Conservation (phyloP, 2,797 vertebrate species). For the Scolopax bukidnonensis region DNA sequence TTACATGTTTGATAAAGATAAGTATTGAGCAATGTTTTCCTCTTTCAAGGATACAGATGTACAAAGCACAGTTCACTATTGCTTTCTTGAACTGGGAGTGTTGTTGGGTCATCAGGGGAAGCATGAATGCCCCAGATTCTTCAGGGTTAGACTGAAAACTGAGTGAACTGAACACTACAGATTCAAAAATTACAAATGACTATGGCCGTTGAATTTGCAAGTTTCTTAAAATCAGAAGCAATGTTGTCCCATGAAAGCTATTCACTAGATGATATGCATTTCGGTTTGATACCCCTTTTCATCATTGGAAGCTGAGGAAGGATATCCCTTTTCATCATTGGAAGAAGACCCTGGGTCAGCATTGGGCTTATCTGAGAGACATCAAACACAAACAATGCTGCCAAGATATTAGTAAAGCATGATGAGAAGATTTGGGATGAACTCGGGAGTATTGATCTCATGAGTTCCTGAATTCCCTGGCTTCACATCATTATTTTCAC, state of each 20-base stretch:
- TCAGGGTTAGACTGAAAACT: not conserved
- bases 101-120: not conserved
- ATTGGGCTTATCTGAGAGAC: not conserved
- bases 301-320: not conserved
- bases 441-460: not conserved
- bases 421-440: not conserved
- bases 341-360: not conserved
- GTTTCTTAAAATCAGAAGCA: not conserved
- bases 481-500: not conserved
- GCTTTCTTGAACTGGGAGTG: not conserved
- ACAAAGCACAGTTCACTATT: not conserved
- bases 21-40: not conserved
- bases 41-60: not conserved
- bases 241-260: not conserved
- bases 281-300: not conserved
- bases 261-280: not conserved
- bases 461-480: not conserved
- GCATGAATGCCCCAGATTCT: not conserved
- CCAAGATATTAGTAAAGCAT: not conserved
- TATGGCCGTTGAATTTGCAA: not conserved
- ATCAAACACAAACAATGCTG: not conserved
- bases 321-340: not conserved
- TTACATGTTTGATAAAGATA: not conserved
- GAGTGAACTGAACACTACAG: not conserved
- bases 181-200: not conserved